Conservation (phyloP, 2,888 invertebrate species). For the Agrypnus murinus region DNA sequence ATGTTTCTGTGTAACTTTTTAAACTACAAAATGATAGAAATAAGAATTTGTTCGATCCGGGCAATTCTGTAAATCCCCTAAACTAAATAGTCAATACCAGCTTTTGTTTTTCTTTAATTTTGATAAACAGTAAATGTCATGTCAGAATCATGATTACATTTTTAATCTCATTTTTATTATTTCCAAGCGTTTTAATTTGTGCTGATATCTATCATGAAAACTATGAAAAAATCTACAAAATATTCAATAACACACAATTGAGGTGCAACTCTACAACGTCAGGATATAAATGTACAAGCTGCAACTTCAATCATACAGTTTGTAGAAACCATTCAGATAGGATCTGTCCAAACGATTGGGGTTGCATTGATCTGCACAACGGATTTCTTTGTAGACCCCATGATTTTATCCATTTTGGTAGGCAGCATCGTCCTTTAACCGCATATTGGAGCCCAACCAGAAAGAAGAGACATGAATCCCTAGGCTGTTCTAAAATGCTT, state of each 20-base stretch:
- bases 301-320: neutral
- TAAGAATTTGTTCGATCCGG: no score
- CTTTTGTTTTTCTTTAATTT: no score
- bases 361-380: slow-evolving; percentile 12
- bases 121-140: no score
- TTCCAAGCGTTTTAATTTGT: no score
- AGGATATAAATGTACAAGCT: neutral
- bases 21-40: no score
- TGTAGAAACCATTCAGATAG: neutral
- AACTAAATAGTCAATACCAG: no score
- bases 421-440: neutral
- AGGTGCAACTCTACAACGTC: neutral
- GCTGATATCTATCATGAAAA: neutral
- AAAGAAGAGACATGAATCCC: neutral
- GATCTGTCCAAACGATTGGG: slow-evolving; percentile 4
- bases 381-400: slow-evolving; percentile 15
- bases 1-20: no score
- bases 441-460: neutral
- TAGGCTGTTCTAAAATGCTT: neutral
- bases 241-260: neutral
- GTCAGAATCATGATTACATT: no score
- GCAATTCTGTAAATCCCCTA: no score
- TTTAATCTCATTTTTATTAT: no score
- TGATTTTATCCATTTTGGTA: neutral
- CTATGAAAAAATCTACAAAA: neutral